These are phyloP conservation scores for Manduca sexta DNA, from an alignment of 1,140 invertebrate species.

Conservation along the genomic window DNA sequence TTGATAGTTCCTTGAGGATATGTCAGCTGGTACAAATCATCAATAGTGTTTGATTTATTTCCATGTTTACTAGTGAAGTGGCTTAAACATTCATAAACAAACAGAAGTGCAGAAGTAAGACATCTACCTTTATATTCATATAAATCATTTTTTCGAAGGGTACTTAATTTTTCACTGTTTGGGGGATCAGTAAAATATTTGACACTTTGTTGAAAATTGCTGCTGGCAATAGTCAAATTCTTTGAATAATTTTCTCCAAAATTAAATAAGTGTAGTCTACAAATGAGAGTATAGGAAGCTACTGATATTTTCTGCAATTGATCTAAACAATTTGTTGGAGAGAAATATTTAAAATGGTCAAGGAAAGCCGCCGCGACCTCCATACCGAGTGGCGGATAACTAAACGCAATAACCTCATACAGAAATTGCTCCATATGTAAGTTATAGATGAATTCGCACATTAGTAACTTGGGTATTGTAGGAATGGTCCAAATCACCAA, in stretches of 20 bases:
- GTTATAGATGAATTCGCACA: constrained; percentile 58
- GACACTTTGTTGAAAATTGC: constrained; percentile 41
- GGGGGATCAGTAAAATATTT: constrained; percentile 48
- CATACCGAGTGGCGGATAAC: constrained; percentile 34
- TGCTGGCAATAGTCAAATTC: constrained; percentile 24
- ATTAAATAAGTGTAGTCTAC: constrained; percentile 40
- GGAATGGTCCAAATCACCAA: constrained; percentile 50
- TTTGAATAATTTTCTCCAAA: constrained; percentile 21
- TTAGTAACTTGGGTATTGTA: constrained; percentile 43
- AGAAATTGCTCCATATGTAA: constrained; percentile 50
- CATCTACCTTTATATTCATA: constrained; percentile 46
- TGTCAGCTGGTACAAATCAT: constrained; percentile 40
- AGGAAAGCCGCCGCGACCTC: constrained; percentile 42
- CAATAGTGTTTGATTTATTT: constrained; percentile 19
- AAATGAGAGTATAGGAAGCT: constrained; percentile 41
- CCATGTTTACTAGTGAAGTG: constrained; percentile 26
- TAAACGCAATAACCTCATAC: constrained; percentile 45
- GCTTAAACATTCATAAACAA: constrained; percentile 35
- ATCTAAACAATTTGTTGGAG: constrained; percentile 35
- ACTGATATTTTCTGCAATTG: constrained; percentile 34
- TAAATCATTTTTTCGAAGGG: constrained; percentile 37
- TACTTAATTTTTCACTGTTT: constrained; percentile 35
- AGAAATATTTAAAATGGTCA: constrained; percentile 48
- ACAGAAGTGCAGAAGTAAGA: constrained; percentile 29
- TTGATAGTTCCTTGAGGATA: constrained; percentile 28